phyloP scores from a whole-genome alignment of 2,888 invertebrate species.

The Drepanosiphum platanoidis region DNA sequence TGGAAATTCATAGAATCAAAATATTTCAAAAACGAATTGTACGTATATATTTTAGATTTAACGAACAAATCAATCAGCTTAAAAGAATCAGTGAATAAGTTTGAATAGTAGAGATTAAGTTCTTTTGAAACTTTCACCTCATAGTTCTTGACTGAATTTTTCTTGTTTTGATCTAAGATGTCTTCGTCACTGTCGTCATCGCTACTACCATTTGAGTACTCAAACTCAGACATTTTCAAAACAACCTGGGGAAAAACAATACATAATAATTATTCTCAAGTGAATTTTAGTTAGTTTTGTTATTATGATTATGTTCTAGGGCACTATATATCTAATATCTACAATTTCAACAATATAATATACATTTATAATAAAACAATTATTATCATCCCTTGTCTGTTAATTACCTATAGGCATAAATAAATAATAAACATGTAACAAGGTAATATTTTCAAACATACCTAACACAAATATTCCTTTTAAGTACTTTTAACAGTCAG shows the following conservation, averaged over 20 bases:
- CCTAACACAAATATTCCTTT: too few species aligned
- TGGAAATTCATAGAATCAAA: slow-evolving; percentile 10
- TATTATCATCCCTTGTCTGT: too few species aligned
- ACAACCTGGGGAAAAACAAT: not conserved
- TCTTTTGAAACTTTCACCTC: slow-evolving; percentile 2
- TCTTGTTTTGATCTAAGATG: not conserved
- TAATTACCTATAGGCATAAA: too few species aligned
- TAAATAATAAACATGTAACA: too few species aligned
- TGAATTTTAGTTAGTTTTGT: too few species aligned
- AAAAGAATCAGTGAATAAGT: slow-evolving; percentile 33
- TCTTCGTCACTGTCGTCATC: not conserved
- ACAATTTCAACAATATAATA: too few species aligned
- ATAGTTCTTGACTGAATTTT: too few species aligned
- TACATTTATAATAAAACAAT: too few species aligned
- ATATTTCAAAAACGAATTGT: slow-evolving; percentile 5
- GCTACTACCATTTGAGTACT: slow-evolving; percentile 6
- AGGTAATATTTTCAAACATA: too few species aligned
- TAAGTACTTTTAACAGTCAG: too few species aligned
- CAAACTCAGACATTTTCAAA: slow-evolving; percentile 48
- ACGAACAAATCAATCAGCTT: slow-evolving; percentile 37
- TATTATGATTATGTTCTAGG: too few species aligned
- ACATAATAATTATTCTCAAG: not conserved
- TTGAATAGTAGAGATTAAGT: slow-evolving; percentile 29
- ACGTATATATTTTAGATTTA: not conserved
- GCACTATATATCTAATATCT: too few species aligned